These are phyloP conservation scores for Rhea americana DNA, from an alignment of 2,113 vertebrate genomes.

Conservation along the genomic window DNA sequence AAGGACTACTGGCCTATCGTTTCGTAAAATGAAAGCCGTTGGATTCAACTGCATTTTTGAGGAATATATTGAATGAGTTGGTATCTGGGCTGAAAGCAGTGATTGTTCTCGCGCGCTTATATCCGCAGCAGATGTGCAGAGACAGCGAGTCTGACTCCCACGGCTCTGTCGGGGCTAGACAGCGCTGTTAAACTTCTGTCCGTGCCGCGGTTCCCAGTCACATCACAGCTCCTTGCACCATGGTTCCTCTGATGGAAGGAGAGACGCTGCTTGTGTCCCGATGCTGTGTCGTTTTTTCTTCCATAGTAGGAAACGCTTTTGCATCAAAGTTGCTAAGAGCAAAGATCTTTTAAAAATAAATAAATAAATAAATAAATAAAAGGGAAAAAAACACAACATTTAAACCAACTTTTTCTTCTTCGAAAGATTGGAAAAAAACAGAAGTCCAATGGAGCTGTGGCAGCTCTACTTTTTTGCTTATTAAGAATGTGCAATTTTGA, in stretches of 20 bases:
- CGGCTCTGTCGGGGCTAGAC: background rate
- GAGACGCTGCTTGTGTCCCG: background rate
- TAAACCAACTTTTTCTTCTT: background rate
- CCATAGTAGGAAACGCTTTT: background rate
- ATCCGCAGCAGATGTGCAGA: conserved; percentile 36
- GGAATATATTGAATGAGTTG: background rate
- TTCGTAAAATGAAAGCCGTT: conserved; percentile 20
- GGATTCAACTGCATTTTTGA: background rate
- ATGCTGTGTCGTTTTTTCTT: background rate
- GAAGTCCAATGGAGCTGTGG: background rate
- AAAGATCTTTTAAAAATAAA: too few relatives aligned
- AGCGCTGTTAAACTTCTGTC: background rate
- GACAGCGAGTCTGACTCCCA: conserved; percentile 8
- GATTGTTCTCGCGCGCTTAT: background rate
- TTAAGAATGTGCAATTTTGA: background rate
- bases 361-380: too few relatives aligned
- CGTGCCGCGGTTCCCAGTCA: background rate
- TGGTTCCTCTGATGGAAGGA: background rate
- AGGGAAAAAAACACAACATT: background rate
- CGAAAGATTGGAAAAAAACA: background rate
- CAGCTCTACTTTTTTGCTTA: background rate
- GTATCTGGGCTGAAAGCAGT: conserved; percentile 27
- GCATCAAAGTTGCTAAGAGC: background rate
- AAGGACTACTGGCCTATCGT: background rate
- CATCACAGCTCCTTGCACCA: background rate